Evolutionary conservation across 64 coral and sea anemone genomes (phyloP), one percentile per base, ranked within the genome.

Genomic region (Montipora sp.): DNA sequence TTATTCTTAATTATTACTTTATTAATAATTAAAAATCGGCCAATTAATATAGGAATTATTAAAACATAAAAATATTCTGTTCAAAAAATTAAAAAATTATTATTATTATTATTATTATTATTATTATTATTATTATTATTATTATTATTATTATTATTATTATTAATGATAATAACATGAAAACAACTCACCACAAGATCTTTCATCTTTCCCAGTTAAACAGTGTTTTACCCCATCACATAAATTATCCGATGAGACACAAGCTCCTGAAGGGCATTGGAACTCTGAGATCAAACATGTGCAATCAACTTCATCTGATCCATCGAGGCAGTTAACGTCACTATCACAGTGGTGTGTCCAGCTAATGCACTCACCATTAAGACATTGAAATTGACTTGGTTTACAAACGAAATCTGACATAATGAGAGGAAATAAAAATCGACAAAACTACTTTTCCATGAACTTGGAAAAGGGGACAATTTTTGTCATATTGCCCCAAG

Each of bases 131-230:
- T n/a, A 24, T 27, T 27, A 27, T 36, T 36, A 36, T 36, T 36
- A 36, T 36, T 36, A 36, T 2, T 36, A 36, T 36, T 36, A 36
- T 36, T 36, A 36, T 36, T 36, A 36, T 36, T 36, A 36, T 2
- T 2, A 36, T 0, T 36, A 36, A 36, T 36, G 36, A 36, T 36
- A 36, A 36, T 36, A 36, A 36, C 36, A 36, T 36, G 36, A n/a
- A 55, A 67, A 7, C 10, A 3, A 44, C 68, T 76, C 87, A 95
- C 94, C 90, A 77, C 94, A 95, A 46, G 4, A 63, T 0, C 13
- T 8, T 88, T 95, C 94, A 88, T 95, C 94, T 27, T 73, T 82
- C 16, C 94, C 89, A 83, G 92, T 77, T 16, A 21, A 75, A 80
- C 94, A 95, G 65, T 95, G 89, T 48, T 70, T 47, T 16, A 12